Evolutionary conservation across 2,113 vertebrate species (phyloP), one percentile per base, ranked within the genome.

Genomic region (Elaphurus davidianus): DNA sequence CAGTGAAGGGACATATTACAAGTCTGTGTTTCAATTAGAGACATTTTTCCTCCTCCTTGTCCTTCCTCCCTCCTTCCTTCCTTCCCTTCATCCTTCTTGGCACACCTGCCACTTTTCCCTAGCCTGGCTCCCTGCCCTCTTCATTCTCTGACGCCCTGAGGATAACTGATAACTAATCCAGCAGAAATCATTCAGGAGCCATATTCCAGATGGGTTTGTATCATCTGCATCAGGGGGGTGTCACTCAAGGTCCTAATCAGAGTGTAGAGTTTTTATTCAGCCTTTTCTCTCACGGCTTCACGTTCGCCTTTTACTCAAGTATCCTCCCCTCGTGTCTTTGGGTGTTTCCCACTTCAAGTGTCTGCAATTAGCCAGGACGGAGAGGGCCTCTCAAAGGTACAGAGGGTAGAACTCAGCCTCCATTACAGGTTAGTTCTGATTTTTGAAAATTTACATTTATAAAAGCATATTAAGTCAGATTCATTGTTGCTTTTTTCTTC

Each of bases 381-480:
- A 27, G 40, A 67, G 7, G 6, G 7, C 28, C 81, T 82, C 21
- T 76, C 5, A 86, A 76, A 87, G 7, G 13, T 11, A n/a, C 15
- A 93, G 30, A 60, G 0, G 36, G 15, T 4, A 40, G 11, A 92
- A 92, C 17, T 67, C 25, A 92, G 12, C 6, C 47, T 91, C 52
- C 1, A 19, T 54, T 76, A 59, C 6, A 62, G 17, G 4, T 62
- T 87, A 59, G 50, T 87, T 92, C 62, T 83, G 12, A 40, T 67
- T 54, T 64, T 16, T 79, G 45, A 87, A 90, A 87, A 62, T 83
- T 57, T 59, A 47, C 54, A 30, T 82, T 67, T 30, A 89, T 87
- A 59, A 82, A 50, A 27, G 50, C 23, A 11, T 47, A 92, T 54
- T 92, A 90, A 78, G 45, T 67, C 15, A 60, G 30, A 71, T 71